Base-by-base conservation (phyloP, 2,113 vertebrate species). In the Pyxicephalus adspersus region DNA sequence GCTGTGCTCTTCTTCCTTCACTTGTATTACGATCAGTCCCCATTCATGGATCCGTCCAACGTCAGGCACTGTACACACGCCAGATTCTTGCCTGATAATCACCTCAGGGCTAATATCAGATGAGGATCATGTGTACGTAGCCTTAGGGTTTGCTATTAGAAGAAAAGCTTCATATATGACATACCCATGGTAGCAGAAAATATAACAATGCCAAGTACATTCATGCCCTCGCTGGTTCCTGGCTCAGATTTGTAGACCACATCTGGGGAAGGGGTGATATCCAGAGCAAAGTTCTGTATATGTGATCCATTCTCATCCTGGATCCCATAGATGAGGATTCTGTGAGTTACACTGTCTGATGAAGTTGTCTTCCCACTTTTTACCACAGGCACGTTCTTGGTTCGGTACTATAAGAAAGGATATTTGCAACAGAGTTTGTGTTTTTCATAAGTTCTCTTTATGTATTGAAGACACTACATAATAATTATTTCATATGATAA, bases 121-220 rank as follows among this genome's bases (percentile, higher is more conserved):
- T n/a, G n/a, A n/a, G n/a, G n/a, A n/a, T n/a, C n/a, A n/a, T n/a
- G n/a, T n/a, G n/a, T n/a, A n/a, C n/a, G n/a, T n/a, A n/a, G 52
- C 7, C 23, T n/a, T 58, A 9, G 23, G 25, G 23, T 61, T 13
- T 25, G 0, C 25, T 25, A 9, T 61, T 3, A 25, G 2, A 20
- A 25, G 22, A 52, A 11, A 7, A 11, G 22, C 20, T 25, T 51
- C 22, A 68, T 3, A 26, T 61, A 22, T 2, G 29, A 86, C 91
- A n/a, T 86, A 98, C 98, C 98, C 97, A 99, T 99, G 0, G 96
- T 98, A 57, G 96, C 95, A 1, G 97, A 99, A 88, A 99, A 99
- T 85, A 99, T 98, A 76, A 99, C 97, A 1, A 99, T 98, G 25
- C 97, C 98, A n/a, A 99, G 90, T 20, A 99, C 98, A 0, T 99